phyloP scores from a whole-genome alignment of 2,113 vertebrate species.

The Colistium nudipinnis region DNA sequence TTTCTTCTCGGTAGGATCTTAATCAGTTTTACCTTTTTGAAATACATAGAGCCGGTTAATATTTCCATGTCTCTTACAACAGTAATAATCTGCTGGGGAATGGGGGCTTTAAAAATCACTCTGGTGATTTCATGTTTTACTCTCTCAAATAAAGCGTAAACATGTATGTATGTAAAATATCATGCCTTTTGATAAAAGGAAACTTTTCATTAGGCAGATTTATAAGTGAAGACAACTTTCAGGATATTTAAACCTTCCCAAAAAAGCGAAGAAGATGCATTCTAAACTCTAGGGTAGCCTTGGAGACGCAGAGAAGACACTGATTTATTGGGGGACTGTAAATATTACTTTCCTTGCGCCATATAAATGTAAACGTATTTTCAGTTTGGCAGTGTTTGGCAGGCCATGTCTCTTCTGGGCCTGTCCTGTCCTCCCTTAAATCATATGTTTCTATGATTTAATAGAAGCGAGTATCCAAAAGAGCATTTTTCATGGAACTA shows the following conservation, averaged over 20 bases:
- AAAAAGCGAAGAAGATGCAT: neutral
- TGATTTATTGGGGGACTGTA: neutral
- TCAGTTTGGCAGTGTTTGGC: neutral
- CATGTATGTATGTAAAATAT: neutral
- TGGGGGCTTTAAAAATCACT: constrained; percentile 38
- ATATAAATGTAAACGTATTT: neutral
- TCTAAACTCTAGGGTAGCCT: neutral
- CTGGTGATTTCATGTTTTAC: constrained; percentile 22
- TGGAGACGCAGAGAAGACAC: neutral
- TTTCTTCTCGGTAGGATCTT: constrained; percentile 32
- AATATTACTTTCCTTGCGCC: neutral
- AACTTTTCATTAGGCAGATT: neutral
- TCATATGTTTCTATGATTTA: neutral
- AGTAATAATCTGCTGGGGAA: constrained; percentile 8
- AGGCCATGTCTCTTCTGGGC: neutral
- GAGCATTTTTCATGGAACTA: neutral
- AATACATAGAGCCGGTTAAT: too few relatives aligned
- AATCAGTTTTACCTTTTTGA: too few relatives aligned
- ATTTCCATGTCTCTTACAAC: constrained; percentile 26
- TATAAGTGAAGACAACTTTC: too few relatives aligned
- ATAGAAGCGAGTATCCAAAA: neutral
- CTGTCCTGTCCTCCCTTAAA: neutral
- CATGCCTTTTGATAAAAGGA: neutral
- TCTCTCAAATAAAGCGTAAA: constrained; percentile 37
- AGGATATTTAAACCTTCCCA: neutral